These are phyloP conservation scores for Gorilla gorilla DNA, from an alignment of 2,113 vertebrate species.

Conservation along the genomic window DNA sequence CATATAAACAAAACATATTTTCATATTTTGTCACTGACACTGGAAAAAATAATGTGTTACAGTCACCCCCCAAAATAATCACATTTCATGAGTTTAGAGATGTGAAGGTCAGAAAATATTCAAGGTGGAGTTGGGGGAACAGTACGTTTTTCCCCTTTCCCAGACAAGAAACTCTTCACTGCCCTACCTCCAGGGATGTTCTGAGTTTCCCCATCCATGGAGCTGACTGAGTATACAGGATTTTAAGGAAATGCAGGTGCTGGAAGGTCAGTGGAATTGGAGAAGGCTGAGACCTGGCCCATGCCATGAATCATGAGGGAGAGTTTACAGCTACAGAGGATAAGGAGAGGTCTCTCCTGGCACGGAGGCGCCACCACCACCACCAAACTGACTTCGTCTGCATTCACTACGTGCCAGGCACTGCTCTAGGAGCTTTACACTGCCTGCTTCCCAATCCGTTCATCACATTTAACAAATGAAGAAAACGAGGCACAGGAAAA, in stretches of 20 bases:
- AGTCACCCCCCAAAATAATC: background rate
- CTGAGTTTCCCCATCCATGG: background rate
- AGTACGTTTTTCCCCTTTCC: background rate
- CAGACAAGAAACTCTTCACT: background rate
- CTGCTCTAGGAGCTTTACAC: background rate
- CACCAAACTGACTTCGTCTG: background rate
- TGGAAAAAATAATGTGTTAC: background rate
- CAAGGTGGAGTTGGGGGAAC: too few species aligned
- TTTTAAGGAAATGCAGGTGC: background rate
- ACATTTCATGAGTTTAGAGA: background rate
- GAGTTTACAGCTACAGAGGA: background rate
- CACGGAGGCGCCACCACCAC: background rate
- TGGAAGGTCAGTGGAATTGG: background rate
- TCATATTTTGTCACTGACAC: background rate
- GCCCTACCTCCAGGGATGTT: background rate
- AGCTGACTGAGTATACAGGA: background rate
- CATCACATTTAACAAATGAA: background rate
- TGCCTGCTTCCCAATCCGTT: background rate
- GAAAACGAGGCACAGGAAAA: background rate
- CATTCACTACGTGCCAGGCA: background rate
- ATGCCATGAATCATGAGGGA: background rate
- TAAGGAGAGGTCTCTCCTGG: background rate
- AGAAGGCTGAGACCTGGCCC: background rate
- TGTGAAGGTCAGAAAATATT: background rate
- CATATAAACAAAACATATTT: background rate